Evolutionary conservation across 2,113 vertebrate genomes (phyloP), one percentile per base, ranked within the genome.

Genomic region (Hyperoodon ampullatus): DNA sequence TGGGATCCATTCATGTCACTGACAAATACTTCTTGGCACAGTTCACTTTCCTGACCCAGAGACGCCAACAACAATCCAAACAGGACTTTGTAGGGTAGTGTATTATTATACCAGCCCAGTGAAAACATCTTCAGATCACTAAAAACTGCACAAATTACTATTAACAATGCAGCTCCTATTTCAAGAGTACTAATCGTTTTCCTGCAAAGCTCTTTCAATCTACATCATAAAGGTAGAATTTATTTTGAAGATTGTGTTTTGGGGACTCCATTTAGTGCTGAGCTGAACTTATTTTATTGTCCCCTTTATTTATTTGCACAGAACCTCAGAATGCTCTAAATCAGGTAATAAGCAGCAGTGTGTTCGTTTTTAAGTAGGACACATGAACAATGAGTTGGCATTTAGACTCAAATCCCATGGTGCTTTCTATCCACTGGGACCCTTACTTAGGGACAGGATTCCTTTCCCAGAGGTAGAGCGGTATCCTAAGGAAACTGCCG

Each of bases 1-100:
- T 81, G 98, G 97, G 96, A 97, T 93, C 96, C 96, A 97, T 85
- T 95, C 97, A 98, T 89, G 97, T 97, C 97, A 97, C 96, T 93
- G 95, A 95, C 97, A 94, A 97, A 96, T 88, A 98, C 97, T 98
- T 98, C 97, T 98, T 98, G 98, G 98, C 97, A 98, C 97, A 96
- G 94, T 96, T 98, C 96, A 97, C 97, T 97, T 97, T 98, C 98
- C 98, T 98, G 98, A 98, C 95, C 93, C 98, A 97, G 97, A 98
- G 93, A 98, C 88, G 88, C 97, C 97, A 97, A 97, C 96, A 96
- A 96, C 97, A 96, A 80, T 98, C 93, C 47, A 28, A 63, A 74
- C 3, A 11, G 65, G 66, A 33, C 61, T 66, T 19, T 14, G 63
- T 0, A 24, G 66, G 44, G n/a, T 9, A 16, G 39, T 8, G 19